These are phyloP conservation scores for Peromyscus californicus DNA, from an alignment of 2,113 vertebrate genomes.

Conservation along the genomic window DNA sequence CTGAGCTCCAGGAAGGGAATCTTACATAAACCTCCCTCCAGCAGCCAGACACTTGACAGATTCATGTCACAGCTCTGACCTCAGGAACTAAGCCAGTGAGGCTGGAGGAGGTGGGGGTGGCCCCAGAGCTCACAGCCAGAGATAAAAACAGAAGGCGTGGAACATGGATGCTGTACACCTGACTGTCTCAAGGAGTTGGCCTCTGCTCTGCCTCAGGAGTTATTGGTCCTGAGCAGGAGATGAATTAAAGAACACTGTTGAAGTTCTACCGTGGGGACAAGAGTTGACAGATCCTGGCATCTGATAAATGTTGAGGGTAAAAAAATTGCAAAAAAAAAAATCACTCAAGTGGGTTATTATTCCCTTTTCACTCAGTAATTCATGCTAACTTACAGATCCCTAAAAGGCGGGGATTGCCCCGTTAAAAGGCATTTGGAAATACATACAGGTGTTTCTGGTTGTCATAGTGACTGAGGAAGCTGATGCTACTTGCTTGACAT, in stretches of 20 bases:
- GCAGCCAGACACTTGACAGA: slow-evolving; percentile 24
- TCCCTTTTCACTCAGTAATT: not conserved
- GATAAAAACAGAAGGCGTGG: not conserved
- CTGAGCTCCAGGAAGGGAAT: slow-evolving; percentile 43
- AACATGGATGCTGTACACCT: not conserved
- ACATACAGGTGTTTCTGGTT: not conserved
- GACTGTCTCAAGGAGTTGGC: not conserved
- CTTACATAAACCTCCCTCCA: not conserved
- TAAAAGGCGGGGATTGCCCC: not conserved
- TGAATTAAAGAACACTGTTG: not conserved
- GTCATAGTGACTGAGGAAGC: not conserved
- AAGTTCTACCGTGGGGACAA: not conserved
- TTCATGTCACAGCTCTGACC: not conserved
- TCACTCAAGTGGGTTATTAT: not conserved
- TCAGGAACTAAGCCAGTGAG: not conserved
- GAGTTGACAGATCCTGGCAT: not conserved
- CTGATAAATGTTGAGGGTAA: not conserved
- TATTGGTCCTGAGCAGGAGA: not conserved
- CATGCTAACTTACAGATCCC: not conserved
- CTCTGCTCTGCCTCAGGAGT: not conserved
- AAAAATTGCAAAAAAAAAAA: not conserved
- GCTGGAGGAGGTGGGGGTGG: not conserved
- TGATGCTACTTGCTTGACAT: not conserved
- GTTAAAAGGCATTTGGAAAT: not conserved
- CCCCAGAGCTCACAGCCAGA: not conserved